These are phyloP conservation scores for Aepyceros melampus DNA, from an alignment of 2,113 vertebrate species.

Conservation along the genomic window DNA sequence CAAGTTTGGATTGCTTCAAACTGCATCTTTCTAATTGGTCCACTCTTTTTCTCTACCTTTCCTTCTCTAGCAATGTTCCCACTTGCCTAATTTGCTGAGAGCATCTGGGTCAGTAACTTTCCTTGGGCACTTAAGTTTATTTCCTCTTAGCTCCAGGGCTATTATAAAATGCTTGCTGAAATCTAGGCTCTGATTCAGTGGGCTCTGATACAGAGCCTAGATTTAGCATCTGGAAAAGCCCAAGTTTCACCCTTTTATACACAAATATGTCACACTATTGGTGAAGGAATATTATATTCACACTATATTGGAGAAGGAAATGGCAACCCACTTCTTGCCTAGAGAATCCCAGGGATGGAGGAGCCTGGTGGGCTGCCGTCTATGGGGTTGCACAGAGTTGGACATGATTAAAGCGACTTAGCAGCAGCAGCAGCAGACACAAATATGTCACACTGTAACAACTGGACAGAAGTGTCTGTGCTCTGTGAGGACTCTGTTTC, in stretches of 20 bases:
- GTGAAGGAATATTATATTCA: no score
- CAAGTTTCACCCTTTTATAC: not conserved
- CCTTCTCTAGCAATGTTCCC: constrained; percentile 18
- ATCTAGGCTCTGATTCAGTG: constrained; percentile 49
- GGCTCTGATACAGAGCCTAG: constrained; percentile 24
- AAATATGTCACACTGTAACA: constrained; percentile 25
- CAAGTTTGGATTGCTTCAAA: constrained; percentile 26
- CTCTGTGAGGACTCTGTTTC: not conserved
- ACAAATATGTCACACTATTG: not conserved
- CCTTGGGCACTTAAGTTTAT: constrained; percentile 41
- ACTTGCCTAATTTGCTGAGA: constrained; percentile 32
- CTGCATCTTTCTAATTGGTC: constrained; percentile 32
- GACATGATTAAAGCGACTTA: no score
- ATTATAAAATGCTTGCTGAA: constrained; percentile 27
- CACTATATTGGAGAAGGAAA: no score
- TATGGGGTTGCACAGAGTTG: no score
- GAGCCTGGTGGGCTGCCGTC: no score
- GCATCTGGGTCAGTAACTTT: constrained; percentile 52
- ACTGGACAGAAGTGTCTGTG: constrained; percentile 29
- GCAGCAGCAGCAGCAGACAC: not conserved
- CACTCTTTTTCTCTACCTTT: constrained; percentile 17
- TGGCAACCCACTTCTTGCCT: no score
- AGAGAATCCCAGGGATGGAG: no score
- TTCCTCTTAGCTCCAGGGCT: constrained; percentile 21
- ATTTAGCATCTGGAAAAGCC: constrained; percentile 48